Evolutionary conservation across 2,113 vertebrate species (phyloP).

Genomic region (Colossoma macropomum): DNA sequence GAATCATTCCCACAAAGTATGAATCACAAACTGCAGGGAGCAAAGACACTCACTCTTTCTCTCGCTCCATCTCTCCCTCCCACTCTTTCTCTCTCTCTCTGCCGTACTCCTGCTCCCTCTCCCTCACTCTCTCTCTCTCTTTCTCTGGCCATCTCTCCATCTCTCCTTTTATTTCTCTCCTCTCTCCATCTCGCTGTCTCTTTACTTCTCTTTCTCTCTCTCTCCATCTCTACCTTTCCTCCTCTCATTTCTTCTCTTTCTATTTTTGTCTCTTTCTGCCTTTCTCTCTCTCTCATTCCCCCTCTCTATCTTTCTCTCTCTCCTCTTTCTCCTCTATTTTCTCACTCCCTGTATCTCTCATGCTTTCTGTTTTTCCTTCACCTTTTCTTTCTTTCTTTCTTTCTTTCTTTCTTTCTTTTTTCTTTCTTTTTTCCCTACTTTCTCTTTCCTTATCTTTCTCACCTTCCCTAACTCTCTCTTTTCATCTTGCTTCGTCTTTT

Average conservation of each 20-base stretch:
- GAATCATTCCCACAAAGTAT: conserved; percentile 57
- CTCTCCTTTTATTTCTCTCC: no score
- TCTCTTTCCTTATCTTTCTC: neutral
- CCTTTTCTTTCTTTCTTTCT: neutral
- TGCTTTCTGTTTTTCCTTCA: no score
- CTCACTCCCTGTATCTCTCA: no score
- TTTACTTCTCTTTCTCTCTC: neutral
- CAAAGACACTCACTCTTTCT: neutral
- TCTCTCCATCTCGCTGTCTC: no score
- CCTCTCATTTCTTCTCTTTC: no score
- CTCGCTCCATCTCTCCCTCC: neutral
- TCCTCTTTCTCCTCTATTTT: no score
- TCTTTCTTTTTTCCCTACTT: neutral
- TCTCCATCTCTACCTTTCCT: no score
- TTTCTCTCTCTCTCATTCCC: neutral
- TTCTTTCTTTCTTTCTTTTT: neutral
- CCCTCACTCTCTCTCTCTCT: neutral
- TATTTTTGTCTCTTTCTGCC: no score
- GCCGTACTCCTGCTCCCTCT: no score
- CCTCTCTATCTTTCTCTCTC: neutral
- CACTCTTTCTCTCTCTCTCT: neutral
- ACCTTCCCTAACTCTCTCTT: neutral
- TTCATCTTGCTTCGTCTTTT: no score
- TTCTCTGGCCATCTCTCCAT: no score
- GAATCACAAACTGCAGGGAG: conserved; percentile 53